Conservation (phyloP, 2,113 vertebrate genomes). For the Peromyscus polionotus region DNA sequence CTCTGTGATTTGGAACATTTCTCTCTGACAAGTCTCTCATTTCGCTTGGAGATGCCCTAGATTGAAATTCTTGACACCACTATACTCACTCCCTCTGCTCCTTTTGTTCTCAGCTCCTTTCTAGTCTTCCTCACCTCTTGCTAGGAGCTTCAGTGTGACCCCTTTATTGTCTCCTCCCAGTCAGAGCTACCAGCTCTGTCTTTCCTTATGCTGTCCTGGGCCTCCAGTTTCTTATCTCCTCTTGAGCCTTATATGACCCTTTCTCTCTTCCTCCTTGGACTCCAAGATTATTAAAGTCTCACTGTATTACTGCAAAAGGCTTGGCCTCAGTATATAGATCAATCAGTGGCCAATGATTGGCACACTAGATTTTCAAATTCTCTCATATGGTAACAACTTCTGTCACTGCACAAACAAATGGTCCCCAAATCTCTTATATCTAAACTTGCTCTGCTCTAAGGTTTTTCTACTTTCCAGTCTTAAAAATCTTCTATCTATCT, state of each 20-base stretch:
- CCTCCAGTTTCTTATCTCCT: neutral
- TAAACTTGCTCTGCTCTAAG: neutral
- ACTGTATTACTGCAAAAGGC: neutral
- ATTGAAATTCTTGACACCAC: neutral
- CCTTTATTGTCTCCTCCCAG: neutral
- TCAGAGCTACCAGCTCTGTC: neutral
- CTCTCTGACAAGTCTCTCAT: neutral
- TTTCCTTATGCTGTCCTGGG: neutral
- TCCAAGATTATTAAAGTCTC: neutral
- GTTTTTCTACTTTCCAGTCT: neutral
- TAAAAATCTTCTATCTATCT: neutral
- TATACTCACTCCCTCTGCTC: neutral
- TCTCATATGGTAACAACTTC: too few species aligned
- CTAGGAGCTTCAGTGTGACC: neutral
- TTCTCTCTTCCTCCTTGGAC: neutral
- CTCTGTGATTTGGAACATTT: neutral
- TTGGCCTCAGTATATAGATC: neutral
- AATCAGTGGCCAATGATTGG: neutral
- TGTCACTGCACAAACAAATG: too few species aligned
- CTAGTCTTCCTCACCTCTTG: neutral
- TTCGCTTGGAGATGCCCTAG: neutral
- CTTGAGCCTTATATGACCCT: neutral
- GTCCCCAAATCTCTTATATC: neutral
- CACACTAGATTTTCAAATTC: too few species aligned
- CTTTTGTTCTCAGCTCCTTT: neutral